A percentile compares a stretch with the other conserved stretches of the same genome.
These are phyloP conservation scores for Monarcha castaneiventris DNA, from an alignment of 2,113 vertebrate species.

Conservation along the genomic window DNA sequence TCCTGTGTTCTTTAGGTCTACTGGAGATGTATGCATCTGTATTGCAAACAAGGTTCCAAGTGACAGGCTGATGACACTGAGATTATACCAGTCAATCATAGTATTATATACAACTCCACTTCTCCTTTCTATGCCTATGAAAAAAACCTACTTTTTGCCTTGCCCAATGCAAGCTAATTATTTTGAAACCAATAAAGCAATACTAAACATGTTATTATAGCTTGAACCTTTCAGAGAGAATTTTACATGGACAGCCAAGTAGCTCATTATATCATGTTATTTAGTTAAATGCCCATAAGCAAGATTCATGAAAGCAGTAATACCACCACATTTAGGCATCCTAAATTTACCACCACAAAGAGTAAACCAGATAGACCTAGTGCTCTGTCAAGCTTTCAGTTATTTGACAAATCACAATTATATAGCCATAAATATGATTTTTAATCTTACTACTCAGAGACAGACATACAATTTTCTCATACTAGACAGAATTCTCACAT, in stretches of 20 bases:
- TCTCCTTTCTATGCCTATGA: background rate
- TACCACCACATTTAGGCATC: background rate
- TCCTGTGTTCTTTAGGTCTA: background rate
- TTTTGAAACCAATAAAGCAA: background rate
- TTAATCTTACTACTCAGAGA: background rate
- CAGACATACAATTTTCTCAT: background rate
- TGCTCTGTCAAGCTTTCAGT: background rate
- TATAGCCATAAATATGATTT: background rate
- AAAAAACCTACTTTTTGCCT: background rate
- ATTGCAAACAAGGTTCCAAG: background rate
- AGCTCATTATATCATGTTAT: background rate
- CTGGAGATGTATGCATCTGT: background rate
- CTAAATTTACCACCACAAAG: background rate
- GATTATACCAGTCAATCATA: background rate
- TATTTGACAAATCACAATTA: background rate
- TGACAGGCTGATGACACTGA: background rate
- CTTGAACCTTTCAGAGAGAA: conserved; percentile 33
- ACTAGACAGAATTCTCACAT: background rate
- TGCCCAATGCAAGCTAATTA: background rate
- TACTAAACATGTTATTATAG: background rate
- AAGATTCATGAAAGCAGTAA: background rate
- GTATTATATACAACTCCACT: background rate
- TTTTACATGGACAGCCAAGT: background rate
- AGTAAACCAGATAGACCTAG: background rate
- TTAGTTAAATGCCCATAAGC: conserved; percentile 10